Evolutionary conservation across 2,888 invertebrate species (phyloP).

Genomic region (Leptinotarsa rubiginosa): DNA sequence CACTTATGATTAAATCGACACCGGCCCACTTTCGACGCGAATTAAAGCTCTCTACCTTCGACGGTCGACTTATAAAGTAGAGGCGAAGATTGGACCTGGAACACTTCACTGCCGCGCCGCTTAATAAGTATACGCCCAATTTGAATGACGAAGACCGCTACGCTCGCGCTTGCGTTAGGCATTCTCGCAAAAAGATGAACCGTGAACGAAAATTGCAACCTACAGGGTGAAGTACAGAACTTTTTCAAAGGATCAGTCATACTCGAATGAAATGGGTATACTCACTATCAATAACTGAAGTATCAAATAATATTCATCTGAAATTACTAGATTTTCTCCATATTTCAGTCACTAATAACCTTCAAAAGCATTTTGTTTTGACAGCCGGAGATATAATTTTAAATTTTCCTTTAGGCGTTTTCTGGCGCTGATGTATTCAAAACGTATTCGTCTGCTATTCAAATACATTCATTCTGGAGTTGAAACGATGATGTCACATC

Average conservation of each 20-base stretch:
- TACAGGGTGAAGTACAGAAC: slow-evolving; percentile 2
- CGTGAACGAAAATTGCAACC: not conserved
- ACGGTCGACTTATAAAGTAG: slow-evolving; percentile 8
- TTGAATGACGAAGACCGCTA: not conserved
- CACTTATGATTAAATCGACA: slow-evolving; percentile 31
- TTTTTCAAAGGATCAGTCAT: not conserved
- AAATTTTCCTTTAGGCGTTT: no score
- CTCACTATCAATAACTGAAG: not conserved
- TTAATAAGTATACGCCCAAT: slow-evolving; percentile 1
- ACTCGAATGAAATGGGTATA: not conserved
- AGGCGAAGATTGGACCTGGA: not conserved
- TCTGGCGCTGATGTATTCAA: no score
- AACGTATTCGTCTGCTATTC: no score
- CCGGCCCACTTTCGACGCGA: slow-evolving; percentile 38
- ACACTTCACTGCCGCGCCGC: slow-evolving; percentile 3
- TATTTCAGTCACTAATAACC: no score
- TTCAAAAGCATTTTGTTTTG: no score
- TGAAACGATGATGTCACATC: no score
- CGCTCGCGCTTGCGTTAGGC: slow-evolving; percentile 15
- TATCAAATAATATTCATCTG: not conserved
- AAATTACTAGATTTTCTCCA: not conserved
- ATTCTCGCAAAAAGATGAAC: not conserved
- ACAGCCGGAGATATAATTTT: no score
- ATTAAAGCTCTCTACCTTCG: not conserved
- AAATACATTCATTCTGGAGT: no score